A percentile compares a stretch with the other conserved stretches of the same genome.
phyloP scores from a whole-genome alignment of 2,888 invertebrate species.

The Argyra leucocephala region DNA sequence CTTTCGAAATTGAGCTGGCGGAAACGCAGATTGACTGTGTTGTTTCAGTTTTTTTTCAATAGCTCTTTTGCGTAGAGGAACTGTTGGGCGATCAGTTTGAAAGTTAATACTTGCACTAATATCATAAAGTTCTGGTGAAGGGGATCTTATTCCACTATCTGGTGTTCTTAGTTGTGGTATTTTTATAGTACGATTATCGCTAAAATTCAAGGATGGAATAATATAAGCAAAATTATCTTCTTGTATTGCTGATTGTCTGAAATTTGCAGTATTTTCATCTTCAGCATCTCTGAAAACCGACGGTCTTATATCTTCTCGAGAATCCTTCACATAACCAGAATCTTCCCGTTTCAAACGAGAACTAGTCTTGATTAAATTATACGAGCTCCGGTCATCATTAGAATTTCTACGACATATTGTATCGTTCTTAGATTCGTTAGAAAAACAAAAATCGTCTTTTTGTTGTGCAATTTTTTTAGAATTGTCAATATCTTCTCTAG shows the following conservation, averaged over 20 bases:
- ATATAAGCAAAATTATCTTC: conserved; percentile 52
- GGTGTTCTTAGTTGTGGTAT: conserved; percentile 32
- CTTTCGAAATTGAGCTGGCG: conserved; percentile 33
- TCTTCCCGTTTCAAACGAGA: conserved; percentile 30
- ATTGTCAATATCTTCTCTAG: conserved; percentile 37
- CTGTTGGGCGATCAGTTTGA: conserved; percentile 46
- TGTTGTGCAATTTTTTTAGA: conserved; percentile 34
- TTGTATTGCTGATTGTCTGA: conserved; percentile 47
- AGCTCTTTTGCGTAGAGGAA: conserved; percentile 57
- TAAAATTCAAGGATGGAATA: conserved; percentile 50
- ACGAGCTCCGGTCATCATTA: conserved; percentile 27
- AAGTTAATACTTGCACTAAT: conserved; percentile 2
- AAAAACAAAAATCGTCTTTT: conserved; percentile 32
- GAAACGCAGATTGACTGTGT: conserved; percentile 46
- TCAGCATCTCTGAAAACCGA: conserved; percentile 46
- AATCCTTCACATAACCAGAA: conserved; percentile 31
- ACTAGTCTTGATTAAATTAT: conserved; percentile 24
- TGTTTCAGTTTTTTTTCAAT: conserved; percentile 48
- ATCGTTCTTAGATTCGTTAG: conserved; percentile 34
- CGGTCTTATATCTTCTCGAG: conserved; percentile 33
- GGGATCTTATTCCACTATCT: conserved; percentile 26
- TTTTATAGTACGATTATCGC: conserved; percentile 48
- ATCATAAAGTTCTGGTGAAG: conserved; percentile 24
- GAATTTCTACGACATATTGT: conserved; percentile 30
- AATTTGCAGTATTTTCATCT: conserved; percentile 37